Conservation (phyloP, 64 coral and sea anemone species). For the Montipora sp. region DNA sequence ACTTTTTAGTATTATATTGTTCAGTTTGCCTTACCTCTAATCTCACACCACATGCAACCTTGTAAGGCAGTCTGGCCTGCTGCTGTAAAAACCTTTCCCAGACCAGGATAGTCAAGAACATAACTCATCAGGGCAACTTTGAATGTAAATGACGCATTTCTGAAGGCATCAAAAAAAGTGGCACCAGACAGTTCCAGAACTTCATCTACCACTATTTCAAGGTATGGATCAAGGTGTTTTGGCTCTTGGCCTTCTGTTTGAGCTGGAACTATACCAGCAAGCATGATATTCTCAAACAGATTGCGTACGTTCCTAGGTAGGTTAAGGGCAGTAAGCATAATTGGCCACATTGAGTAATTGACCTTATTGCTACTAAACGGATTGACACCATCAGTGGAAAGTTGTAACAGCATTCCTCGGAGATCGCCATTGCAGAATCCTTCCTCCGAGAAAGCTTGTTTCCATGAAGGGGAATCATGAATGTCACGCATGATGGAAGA, state of each 20-base stretch:
- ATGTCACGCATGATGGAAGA: too few relatives aligned
- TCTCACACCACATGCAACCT: constrained; percentile 38
- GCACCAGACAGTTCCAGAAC: neutral
- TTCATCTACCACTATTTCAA: constrained; percentile 29
- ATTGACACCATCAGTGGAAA: constrained; percentile 37
- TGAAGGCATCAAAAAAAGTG: constrained; percentile 3
- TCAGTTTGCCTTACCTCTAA: constrained; percentile 1
- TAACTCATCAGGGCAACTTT: neutral
- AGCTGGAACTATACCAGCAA: constrained; percentile 40
- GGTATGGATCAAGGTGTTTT: neutral
- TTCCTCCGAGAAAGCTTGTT: too few relatives aligned
- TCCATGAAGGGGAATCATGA: too few relatives aligned
- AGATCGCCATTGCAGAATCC: too few relatives aligned
- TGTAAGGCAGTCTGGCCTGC: constrained; percentile 9
- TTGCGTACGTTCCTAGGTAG: neutral
- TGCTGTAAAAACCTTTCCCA: neutral
- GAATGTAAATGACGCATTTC: neutral
- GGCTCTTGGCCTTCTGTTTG: neutral
- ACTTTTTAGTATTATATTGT: constrained; percentile 8
- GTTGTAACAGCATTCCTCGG: neutral
- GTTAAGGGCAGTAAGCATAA: neutral
- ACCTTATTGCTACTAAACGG: constrained; percentile 19
- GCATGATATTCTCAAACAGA: constrained; percentile 13
- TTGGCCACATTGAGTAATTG: constrained; percentile 44
- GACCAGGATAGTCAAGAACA: constrained; percentile 10